Evolutionary conservation across 92 coral and sea anemone species (phyloP), one percentile per base, ranked within the genome.

Genomic region (Actinostola sp.): DNA sequence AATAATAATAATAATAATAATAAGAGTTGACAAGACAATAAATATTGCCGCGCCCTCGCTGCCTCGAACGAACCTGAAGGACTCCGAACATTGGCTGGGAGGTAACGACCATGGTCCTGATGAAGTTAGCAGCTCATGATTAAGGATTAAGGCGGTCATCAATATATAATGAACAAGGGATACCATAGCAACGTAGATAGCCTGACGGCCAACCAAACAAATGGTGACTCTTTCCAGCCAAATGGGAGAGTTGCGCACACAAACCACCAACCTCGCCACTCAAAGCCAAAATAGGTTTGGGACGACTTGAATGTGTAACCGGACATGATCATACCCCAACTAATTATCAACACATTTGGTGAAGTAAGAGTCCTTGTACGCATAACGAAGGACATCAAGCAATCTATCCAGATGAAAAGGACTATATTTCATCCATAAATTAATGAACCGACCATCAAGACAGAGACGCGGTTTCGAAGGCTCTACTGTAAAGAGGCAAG

Each of bases 301-400:
- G 77, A 71, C 29, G 26, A 6, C 33, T 48, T 21, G 4, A n/a
- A 20, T 16, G 6, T 20, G 36, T 12, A 73, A 34, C 0, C n/a
- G 19, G 11, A 75, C 73, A 16, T 65, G 72, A 29, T 62, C 72
- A 30, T 62, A 75, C 19, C 81, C 61, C 3, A 62, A 75, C 41
- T 75, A n/a, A n/a, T n/a, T 75, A 33, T 75, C 81, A 44, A 60
- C 78, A 66, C 78, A 72, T 41, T 72, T 72, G 19, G 78, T 60
- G 53, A 72, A 28, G 16, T 25, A 59, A 5, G 56, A 72, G 23
- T 41, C 38, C 26, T 58, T 36, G 15, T 72, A 72, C 0, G 29
- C 51, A 71, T 57, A 71, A 1, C 77, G 19, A 17, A 71, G 46
- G 16, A 67, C 73, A 38, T 70, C 76, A 39, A 59, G 38, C 61